Evolutionary conservation across 2,797 vertebrate species (phyloP), one percentile per base, ranked within the genome.

Genomic region (Crax fasciolata): DNA sequence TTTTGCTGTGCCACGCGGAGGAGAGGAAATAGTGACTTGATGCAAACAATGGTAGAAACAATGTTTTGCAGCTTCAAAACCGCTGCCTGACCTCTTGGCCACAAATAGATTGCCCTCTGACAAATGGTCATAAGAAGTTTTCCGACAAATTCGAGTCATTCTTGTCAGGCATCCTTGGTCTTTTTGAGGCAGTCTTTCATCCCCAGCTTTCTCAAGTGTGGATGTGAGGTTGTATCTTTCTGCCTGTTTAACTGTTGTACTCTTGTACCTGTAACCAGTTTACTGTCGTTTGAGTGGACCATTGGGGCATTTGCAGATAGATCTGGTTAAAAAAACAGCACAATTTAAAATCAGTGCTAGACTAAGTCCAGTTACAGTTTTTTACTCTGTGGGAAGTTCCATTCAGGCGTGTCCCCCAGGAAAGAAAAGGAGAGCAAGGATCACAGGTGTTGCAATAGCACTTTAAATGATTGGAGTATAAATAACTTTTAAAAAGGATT

Each of bases 1-100:
- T 96, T 91, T 95, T 93, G 35, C 94, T 95, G 38, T 95, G 65
- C 39, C 48, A 94, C 48, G 81, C 97, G 25, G 95, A 91, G 82
- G 92, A 97, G 35, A 97, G 21, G 76, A 98, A 97, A 7, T 43
- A 79, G 15, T 96, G 73, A 62, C 75, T 62, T 85, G 72, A 38
- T 96, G 75, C 68, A 83, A 85, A 27, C 35, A 6, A 44, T 59
- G 52, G 21, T 57, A 76, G 25, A 83, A 94, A 83, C 24, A 55
- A 15, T 1, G 15, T 93, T 91, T 76, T 41, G 35, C 10, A 28
- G 35, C 20, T 79, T 70, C 51, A 58, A 49, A 39, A 3, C 0
- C 0, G 30, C 46, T 62, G 25, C 46, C 46, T 65, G 28, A 70
- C 10, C 10, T 61, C 3, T n/a, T 70, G 63, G 20, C 28, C 8